These are phyloP conservation scores for Lampris megalopsis DNA, from an alignment of 2,113 vertebrate genomes.

Conservation along the genomic window DNA sequence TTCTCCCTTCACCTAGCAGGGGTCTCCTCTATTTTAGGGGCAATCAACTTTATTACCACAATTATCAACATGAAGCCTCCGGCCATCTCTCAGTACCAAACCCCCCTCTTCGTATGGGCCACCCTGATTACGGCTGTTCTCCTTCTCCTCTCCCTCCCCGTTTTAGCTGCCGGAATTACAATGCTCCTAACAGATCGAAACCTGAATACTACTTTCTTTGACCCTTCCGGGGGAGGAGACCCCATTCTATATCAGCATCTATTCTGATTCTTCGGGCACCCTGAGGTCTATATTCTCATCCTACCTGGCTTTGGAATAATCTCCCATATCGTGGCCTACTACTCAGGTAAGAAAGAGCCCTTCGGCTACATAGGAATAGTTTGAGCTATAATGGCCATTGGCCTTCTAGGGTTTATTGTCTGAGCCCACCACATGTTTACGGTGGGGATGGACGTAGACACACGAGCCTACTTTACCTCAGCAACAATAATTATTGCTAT, in stretches of 20 bases:
- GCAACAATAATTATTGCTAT: constrained; percentile 71
- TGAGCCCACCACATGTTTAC: constrained; percentile 68
- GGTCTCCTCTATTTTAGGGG: constrained; percentile 23
- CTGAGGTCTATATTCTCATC: constrained; percentile 58
- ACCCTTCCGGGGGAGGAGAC: constrained; percentile 34
- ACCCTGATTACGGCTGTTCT: constrained; percentile 47
- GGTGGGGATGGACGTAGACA: constrained; percentile 51
- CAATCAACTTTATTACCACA: constrained; percentile 61
- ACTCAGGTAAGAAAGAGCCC: constrained; percentile 54
- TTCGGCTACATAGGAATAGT: constrained; percentile 66
- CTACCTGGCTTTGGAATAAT: constrained; percentile 59
- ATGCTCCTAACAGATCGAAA: constrained; percentile 61
- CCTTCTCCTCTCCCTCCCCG: constrained; percentile 12
- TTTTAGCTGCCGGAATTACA: constrained; percentile 53
- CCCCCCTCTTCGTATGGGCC: constrained; percentile 49
- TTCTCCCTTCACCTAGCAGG: constrained; percentile 49
- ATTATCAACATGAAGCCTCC: constrained; percentile 62
- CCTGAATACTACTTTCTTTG: constrained; percentile 53
- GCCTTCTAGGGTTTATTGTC: constrained; percentile 41
- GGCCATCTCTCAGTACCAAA: constrained; percentile 51
- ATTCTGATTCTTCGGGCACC: constrained; percentile 54
- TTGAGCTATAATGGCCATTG: constrained; percentile 60
- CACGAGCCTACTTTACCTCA: constrained; percentile 64
- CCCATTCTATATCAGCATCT: constrained; percentile 37
- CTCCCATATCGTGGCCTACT: constrained; percentile 48